Base-by-base conservation (phyloP, 2,797 vertebrate genomes). In the Molossus alvarezi region DNA sequence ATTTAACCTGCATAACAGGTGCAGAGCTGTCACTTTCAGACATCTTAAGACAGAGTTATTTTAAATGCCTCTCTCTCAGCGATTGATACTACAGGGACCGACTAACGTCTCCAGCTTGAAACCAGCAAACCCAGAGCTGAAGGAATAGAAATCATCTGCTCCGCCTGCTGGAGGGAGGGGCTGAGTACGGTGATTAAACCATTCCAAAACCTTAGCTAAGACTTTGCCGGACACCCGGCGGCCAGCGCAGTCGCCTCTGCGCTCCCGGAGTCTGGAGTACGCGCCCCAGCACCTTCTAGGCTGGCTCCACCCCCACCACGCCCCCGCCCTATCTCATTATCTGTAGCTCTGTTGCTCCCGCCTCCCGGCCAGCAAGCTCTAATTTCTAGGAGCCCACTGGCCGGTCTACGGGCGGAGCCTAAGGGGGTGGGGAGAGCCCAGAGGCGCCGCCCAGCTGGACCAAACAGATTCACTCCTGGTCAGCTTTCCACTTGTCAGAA, bases 91-190 rank as follows among this genome's bases (percentile, higher is more conserved):
- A 69, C 21, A 48, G 23, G 69, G 18, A 65, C 5, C 4, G 17
- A 76, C 91, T 87, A 65, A 90, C 1, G 4, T 76, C 75, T 96
- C 73, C 71, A 55, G 23, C 94, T 45, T 53, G 76, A 93, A 90
- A 83, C 33, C 71, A 14, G 23, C 62, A 20, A 75, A 18, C 37
- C 25, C 9, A 0, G 11, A n/a, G 27, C 64, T 69, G 69, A 83
- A 77, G 41, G 10, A 91, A 83, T 1, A 60, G 62, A 95, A 94
- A 72, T 65, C 51, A 69, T 92, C 71, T 69, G 94, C 93, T 95
- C 95, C 80, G 71, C 95, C 95, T 91, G 72, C 96, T 95, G 96
- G 85, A 95, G 58, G 72, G 55, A 91, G 58, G 75, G 53, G 27
- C 48, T 51, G 71, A 92, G 29, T 7, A 37, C 71, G 23, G 5